These are phyloP conservation scores for Galaxea fascicularis DNA, from an alignment of 92 coral and sea anemone genomes.

Conservation along the genomic window DNA sequence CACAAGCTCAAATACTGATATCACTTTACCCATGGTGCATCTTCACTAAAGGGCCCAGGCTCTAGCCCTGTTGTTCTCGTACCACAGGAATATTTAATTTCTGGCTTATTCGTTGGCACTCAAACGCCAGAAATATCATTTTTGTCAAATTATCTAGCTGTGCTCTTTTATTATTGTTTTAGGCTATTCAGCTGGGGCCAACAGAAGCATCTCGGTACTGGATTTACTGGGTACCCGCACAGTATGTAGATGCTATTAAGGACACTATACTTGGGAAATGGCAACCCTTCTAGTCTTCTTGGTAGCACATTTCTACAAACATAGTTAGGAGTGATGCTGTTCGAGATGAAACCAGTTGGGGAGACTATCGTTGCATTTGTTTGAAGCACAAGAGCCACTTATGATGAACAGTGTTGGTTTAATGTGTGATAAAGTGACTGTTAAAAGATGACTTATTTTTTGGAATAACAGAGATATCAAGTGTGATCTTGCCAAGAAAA, in stretches of 20 bases:
- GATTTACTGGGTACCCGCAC: constrained; percentile 99
- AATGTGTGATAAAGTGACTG: neutral
- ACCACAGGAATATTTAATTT: no score
- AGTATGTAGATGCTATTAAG: constrained; percentile 95
- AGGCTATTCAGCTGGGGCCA: constrained; percentile 99
- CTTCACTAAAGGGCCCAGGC: no score
- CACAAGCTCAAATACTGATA: no score
- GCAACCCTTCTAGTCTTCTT: constrained; percentile 84
- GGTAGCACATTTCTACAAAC: no score
- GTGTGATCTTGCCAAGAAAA: neutral
- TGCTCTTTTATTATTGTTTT: neutral
- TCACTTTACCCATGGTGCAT: no score
- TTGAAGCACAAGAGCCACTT: neutral
- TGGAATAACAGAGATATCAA: constrained; percentile 6
- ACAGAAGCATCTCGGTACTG: constrained; percentile 99
- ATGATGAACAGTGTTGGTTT: neutral
- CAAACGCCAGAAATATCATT: no score
- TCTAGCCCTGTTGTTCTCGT: no score
- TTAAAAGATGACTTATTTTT: constrained; percentile 2
- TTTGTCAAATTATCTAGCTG: no score
- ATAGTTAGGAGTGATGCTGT: neutral
- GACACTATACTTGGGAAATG: constrained; percentile 98
- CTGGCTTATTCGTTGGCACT: no score
- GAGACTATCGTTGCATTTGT: neutral
- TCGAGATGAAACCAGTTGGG: neutral